Conservation (phyloP, 2,888 invertebrate genomes). For the Acleris holmiana region DNA sequence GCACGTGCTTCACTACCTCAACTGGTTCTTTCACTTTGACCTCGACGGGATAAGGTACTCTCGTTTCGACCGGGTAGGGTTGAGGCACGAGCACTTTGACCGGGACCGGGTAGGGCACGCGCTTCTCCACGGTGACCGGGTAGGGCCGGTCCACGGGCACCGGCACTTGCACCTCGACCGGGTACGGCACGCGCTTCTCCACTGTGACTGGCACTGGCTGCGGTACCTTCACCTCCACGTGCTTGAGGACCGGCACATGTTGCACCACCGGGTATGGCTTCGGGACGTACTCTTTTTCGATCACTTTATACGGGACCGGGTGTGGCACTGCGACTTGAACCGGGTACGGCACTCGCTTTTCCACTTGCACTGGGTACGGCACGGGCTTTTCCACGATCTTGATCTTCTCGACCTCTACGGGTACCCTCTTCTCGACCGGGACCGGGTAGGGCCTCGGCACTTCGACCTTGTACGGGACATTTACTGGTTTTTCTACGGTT, state of each 20-base stretch:
- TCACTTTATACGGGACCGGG: slow-evolving; percentile 78
- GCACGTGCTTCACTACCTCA: slow-evolving; percentile 74
- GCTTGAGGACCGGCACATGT: slow-evolving; percentile 70
- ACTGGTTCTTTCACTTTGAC: slow-evolving; percentile 75
- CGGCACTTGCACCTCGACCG: slow-evolving; percentile 65
- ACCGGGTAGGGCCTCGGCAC: slow-evolving; percentile 83
- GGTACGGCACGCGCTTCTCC: slow-evolving; percentile 74
- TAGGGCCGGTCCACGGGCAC: slow-evolving; percentile 70
- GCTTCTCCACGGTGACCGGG: slow-evolving; percentile 72
- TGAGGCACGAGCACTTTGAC: slow-evolving; percentile 74
- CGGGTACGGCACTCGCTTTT: slow-evolving; percentile 76
- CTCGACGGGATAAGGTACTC: slow-evolving; percentile 79
- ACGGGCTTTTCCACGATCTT: slow-evolving; percentile 62
- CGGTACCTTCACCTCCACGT: slow-evolving; percentile 73
- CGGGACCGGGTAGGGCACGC: slow-evolving; percentile 72
- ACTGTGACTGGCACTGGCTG: slow-evolving; percentile 68
- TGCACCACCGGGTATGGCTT: slow-evolving; percentile 77
- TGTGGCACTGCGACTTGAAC: slow-evolving; percentile 75
- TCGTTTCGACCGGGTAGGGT: slow-evolving; percentile 82
- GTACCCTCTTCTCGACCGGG: slow-evolving; percentile 72
- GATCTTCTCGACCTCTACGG: slow-evolving; percentile 64
- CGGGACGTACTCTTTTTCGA: slow-evolving; percentile 78
- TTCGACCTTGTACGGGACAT: slow-evolving; percentile 79
- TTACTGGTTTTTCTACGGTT: slow-evolving; percentile 83
- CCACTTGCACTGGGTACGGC: slow-evolving; percentile 74